These are phyloP conservation scores for Bembecia ichneumoniformis DNA, from an alignment of 2,888 invertebrate species.

Conservation along the genomic window DNA sequence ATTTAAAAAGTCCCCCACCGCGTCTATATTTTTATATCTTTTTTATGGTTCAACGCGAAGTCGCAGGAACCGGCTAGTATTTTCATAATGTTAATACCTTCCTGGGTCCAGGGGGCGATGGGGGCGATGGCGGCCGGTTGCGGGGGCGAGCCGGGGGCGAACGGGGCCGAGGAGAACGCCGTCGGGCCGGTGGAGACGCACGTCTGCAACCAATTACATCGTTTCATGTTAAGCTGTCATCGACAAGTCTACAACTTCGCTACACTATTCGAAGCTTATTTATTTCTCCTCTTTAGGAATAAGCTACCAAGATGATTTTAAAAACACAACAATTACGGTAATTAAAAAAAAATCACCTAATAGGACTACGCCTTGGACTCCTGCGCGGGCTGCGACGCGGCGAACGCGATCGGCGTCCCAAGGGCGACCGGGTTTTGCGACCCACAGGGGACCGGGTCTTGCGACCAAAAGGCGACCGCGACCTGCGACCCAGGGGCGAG, in stretches of 20 bases:
- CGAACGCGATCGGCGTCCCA: conserved; percentile 3
- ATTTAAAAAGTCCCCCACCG: no score
- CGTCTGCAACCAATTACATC: neutral
- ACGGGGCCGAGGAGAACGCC: conserved; percentile 13
- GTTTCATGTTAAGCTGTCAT: no score
- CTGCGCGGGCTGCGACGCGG: conserved; percentile 18
- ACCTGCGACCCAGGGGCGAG: conserved; percentile 7
- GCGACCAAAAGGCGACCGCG: conserved; percentile 17
- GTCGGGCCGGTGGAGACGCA: conserved; percentile 7
- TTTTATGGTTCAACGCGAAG: no score
- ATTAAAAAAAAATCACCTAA: conserved; percentile 36
- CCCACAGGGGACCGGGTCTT: conserved; percentile 14
- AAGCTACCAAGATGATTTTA: no score
- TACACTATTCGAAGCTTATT: conserved; percentile 15
- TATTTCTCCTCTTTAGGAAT: no score
- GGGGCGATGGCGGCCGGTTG: conserved; percentile 19
- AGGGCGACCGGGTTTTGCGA: conserved; percentile 14
- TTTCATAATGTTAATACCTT: conserved; percentile 22
- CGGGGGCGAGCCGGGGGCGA: conserved; percentile 13
- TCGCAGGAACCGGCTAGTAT: no score
- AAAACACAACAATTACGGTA: no score
- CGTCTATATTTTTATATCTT: no score
- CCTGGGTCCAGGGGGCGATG: conserved; percentile 41
- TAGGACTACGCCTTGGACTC: conserved; percentile 35
- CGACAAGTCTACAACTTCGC: neutral